Conservation (phyloP, 1,140 invertebrate species). For the Parasteatoda tepidariorum region DNA sequence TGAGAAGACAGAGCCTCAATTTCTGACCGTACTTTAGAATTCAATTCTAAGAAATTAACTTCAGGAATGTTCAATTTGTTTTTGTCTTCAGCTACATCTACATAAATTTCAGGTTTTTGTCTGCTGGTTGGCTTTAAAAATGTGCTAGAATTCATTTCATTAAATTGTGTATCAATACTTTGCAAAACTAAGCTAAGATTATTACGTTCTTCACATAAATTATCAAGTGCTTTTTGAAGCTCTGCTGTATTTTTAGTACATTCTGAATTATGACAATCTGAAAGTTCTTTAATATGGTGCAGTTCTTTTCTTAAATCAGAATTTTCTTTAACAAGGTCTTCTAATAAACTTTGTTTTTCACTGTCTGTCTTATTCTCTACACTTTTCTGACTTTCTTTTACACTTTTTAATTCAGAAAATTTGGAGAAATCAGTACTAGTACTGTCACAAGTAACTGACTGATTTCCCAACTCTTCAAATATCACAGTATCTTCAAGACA, state of each 20-base stretch:
- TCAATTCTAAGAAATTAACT: constrained; percentile 22
- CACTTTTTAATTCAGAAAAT: no score
- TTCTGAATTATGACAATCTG: constrained; percentile 37
- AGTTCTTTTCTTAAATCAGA: constrained; percentile 16
- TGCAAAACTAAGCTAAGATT: constrained; percentile 49
- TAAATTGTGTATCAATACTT: constrained; percentile 25
- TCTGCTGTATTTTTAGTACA: constrained; percentile 38
- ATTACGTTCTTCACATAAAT: constrained; percentile 45
- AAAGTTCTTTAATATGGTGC: neutral
- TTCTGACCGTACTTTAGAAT: constrained; percentile 26
- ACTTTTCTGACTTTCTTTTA: neutral
- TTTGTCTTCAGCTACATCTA: neutral
- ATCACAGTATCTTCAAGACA: no score
- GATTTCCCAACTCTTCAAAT: neutral
- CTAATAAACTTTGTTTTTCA: neutral
- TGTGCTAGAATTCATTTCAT: neutral
- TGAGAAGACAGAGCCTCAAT: constrained; percentile 28
- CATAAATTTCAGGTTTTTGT: neutral
- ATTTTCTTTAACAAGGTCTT: constrained; percentile 25
- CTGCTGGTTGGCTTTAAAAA: neutral
- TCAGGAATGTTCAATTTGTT: neutral
- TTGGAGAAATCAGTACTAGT: no score
- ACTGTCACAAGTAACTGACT: no score
- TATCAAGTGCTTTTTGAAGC: constrained; percentile 8
- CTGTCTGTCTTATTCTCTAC: neutral